Evolutionary conservation across 2,888 invertebrate genomes (phyloP).

Genomic region (Ophion costatus): DNA sequence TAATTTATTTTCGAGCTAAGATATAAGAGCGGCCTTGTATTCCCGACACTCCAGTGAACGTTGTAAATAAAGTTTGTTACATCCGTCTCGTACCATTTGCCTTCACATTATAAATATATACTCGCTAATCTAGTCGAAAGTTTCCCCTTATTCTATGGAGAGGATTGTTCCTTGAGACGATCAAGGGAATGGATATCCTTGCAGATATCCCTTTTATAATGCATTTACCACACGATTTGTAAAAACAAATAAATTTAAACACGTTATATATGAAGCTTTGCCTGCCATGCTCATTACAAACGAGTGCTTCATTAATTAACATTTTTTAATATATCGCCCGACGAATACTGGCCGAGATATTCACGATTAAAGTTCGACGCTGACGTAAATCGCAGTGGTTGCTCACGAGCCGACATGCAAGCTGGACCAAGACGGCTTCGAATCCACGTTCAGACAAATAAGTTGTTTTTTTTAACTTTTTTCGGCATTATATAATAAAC

Average conservation of each 20-base stretch:
- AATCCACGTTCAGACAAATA: no score
- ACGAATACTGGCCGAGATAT: no score
- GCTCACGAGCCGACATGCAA: no score
- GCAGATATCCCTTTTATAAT: not conserved
- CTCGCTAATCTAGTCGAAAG: slow-evolving; percentile 81
- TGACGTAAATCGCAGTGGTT: no score
- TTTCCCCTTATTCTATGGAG: slow-evolving; percentile 58
- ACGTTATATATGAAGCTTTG: slow-evolving; percentile 38
- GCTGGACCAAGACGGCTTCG: no score
- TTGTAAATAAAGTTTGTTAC: slow-evolving; percentile 69
- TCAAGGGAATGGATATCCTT: slow-evolving; percentile 26
- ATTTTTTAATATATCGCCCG: no score
- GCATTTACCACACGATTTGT: slow-evolving; percentile 30
- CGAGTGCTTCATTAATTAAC: slow-evolving; percentile 54
- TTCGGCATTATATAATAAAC: no score
- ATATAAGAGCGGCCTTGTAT: slow-evolving; percentile 63
- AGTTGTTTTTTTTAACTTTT: no score
- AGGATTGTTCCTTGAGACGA: slow-evolving; percentile 51
- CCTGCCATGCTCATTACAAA: slow-evolving; percentile 41
- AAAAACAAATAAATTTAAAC: slow-evolving; percentile 45
- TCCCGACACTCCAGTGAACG: slow-evolving; percentile 52
- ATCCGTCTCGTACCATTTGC: slow-evolving; percentile 62
- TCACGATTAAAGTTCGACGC: no score
- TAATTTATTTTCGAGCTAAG: slow-evolving; percentile 69
- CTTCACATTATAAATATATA: slow-evolving; percentile 69